Evolutionary conservation across 2,888 invertebrate genomes (phyloP), one percentile per base, ranked within the genome.

Genomic region (Blastobasis lacticolella): DNA sequence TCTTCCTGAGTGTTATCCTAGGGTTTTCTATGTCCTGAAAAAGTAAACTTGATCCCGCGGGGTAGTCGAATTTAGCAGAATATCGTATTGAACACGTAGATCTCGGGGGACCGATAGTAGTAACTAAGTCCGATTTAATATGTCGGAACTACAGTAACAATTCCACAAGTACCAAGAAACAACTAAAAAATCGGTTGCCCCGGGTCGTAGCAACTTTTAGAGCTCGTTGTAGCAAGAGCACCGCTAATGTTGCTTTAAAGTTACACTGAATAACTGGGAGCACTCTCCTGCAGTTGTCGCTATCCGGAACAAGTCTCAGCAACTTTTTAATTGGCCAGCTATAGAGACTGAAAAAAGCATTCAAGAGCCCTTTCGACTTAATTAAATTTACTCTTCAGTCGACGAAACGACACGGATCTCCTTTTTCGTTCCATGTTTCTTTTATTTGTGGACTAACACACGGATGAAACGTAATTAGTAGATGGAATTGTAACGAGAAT

Each of bases 321-420:
- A 81, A 82, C 80, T 81, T 84, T 83, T 83, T 83, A 83, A 83
- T 81, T 84, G 82, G 81, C 82, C 70, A 67, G 69, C 69, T 69
- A 71, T 72, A 75, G 73, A 72, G 75, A 81, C 78, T 78, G 77
- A 77, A 81, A 81, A 78, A 78, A 76, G 63, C 54, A 9, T 42
- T 77, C 71, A 71, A 81, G 78, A 67, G 73, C 69, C 75, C 74
- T 78, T 79, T 73, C 59, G 68, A 72, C 71, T 80, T 82, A 80
- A 84, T 83, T 82, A 81, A 81, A 80, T 79, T 77, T 75, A 78
- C 76, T 76, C 78, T 77, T 73, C 72, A 73, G 68, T 66, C 65
- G 66, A 61, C 69, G 64, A 67, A 75, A 73, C 68, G 74, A 73
- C 75, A 73, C 63, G 67, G 67, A 73, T 65, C 63, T 60, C 63